Conservation (phyloP, 1,140 invertebrate species). For the Lucilia sericata region DNA sequence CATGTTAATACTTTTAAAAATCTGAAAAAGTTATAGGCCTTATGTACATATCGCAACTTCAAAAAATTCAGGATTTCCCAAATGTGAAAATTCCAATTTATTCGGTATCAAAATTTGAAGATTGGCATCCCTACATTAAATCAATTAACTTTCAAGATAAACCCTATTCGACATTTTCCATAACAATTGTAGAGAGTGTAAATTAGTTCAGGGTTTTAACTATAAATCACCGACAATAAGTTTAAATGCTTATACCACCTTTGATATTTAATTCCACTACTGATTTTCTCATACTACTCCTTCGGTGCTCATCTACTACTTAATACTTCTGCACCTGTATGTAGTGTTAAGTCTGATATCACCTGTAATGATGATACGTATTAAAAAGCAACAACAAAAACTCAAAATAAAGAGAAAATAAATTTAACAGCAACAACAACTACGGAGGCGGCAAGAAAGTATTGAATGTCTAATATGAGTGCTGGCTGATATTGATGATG, state of each 20-base stretch:
- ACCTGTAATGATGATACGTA: neutral
- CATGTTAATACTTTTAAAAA: too few relatives aligned
- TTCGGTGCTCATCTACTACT: neutral
- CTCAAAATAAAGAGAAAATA: too few relatives aligned
- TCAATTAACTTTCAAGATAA: slow-evolving; percentile 27
- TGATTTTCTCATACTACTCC: neutral
- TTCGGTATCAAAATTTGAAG: neutral
- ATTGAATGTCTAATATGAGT: neutral
- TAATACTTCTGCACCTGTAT: neutral
- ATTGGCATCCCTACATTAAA: neutral
- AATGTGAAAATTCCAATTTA: too few relatives aligned
- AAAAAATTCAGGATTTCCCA: too few relatives aligned
- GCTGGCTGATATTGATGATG: neutral
- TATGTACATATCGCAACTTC: too few relatives aligned
- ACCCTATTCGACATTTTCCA: slow-evolving; percentile 31
- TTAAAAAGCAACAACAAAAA: too few relatives aligned
- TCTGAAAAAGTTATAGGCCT: too few relatives aligned
- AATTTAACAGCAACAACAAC: too few relatives aligned
- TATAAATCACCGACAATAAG: slow-evolving; percentile 35
- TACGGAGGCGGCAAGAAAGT: too few relatives aligned
- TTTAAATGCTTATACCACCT: neutral
- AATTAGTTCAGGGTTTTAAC: slow-evolving; percentile 51
- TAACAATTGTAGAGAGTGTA: slow-evolving; percentile 56
- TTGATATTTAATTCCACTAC: neutral
- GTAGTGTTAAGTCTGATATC: neutral